Conservation (phyloP, 2,797 vertebrate genomes). For the Hyperoplus lanceolatus region DNA sequence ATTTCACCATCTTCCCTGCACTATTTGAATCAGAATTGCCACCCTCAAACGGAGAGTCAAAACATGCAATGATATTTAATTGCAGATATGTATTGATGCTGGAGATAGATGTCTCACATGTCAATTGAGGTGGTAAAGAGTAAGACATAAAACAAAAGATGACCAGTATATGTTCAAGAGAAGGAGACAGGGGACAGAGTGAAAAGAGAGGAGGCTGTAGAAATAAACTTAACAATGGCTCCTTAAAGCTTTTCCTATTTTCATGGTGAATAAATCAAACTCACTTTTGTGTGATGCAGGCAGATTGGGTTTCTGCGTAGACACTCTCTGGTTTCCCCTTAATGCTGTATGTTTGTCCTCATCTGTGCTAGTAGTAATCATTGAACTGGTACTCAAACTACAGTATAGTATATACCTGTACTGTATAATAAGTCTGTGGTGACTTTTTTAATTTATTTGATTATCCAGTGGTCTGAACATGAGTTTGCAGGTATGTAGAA, state of each 20-base stretch:
- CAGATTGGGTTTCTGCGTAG: slow-evolving; percentile 36
- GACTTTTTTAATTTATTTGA: slow-evolving; percentile 18
- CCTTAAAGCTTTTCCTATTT: slow-evolving; percentile 57
- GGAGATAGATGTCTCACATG: neutral
- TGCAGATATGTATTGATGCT: slow-evolving; percentile 23
- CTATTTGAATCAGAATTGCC: slow-evolving; percentile 18
- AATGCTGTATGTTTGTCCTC: neutral
- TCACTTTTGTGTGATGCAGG: slow-evolving; percentile 32
- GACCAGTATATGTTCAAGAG: slow-evolving; percentile 32
- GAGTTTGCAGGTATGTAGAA: slow-evolving; percentile 8
- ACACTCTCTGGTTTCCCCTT: slow-evolving; percentile 22
- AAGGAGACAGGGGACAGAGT: slow-evolving; percentile 7
- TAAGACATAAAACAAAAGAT: slow-evolving; percentile 28
- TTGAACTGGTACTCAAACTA: slow-evolving; percentile 21
- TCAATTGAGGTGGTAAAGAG: neutral
- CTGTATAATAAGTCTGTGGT: neutral
- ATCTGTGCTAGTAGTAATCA: neutral
- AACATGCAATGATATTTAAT: slow-evolving; percentile 24
- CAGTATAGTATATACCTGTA: neutral
- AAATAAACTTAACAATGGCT: slow-evolving; percentile 58
- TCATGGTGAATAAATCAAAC: slow-evolving; percentile 55
- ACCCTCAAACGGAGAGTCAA: neutral
- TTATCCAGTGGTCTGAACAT: slow-evolving; percentile 20
- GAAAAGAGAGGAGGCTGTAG: slow-evolving; percentile 54
- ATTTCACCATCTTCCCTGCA: neutral